phyloP scores from a whole-genome alignment of 1,140 invertebrate species.

The Brachionus manjavacas region DNA sequence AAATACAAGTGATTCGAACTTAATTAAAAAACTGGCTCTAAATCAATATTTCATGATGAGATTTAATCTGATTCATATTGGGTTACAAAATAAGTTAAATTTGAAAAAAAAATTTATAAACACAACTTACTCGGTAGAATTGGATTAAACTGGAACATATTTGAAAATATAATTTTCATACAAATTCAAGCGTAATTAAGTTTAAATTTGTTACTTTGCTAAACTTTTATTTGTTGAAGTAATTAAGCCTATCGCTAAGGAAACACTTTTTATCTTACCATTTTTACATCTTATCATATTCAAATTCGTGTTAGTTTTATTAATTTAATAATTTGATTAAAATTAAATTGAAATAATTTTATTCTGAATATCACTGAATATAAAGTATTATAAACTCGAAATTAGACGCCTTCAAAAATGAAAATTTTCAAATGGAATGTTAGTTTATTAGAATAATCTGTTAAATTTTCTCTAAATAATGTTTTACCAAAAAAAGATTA shows the following conservation, averaged over 20 bases:
- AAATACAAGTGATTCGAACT: not conserved
- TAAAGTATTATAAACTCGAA: not conserved
- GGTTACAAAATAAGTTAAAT: not conserved
- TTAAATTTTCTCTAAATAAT: not conserved
- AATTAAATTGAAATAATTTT: too few relatives aligned
- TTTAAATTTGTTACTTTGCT: not conserved
- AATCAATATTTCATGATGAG: constrained; percentile 5
- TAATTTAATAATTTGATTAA: not conserved
- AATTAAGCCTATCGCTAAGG: not conserved
- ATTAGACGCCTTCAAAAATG: not conserved
- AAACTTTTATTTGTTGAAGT: not conserved
- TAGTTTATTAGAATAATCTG: not conserved
- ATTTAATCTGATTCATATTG: not conserved
- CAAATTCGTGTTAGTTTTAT: not conserved
- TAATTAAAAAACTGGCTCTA: not conserved
- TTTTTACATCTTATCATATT: not conserved
- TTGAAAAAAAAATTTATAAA: not conserved
- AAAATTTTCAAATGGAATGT: not conserved
- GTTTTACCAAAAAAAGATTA: not conserved
- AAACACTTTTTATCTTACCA: not conserved
- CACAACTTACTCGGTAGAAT: not conserved
- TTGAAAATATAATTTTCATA: not conserved
- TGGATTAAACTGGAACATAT: not conserved
- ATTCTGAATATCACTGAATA: too few relatives aligned
- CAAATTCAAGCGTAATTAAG: not conserved